phyloP scores from a whole-genome alignment of 2,113 vertebrate species.

The Pica pica region DNA sequence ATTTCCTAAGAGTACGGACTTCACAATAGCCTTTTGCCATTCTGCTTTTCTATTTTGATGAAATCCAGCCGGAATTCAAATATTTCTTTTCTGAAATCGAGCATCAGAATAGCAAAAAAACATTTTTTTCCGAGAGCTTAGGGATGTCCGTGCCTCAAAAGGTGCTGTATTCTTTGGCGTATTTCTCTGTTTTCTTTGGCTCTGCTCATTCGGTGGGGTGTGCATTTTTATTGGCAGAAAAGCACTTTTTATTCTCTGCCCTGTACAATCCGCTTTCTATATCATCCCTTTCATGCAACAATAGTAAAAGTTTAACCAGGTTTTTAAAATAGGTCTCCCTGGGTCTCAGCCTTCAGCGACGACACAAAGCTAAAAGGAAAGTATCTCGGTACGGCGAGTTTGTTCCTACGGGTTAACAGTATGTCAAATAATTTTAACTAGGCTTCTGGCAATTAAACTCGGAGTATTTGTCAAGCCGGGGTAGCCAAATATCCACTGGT shows the following conservation, averaged over 20 bases:
- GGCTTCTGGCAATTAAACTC: conserved; percentile 39
- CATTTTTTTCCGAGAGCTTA: not conserved
- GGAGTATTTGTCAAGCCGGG: conserved; percentile 1
- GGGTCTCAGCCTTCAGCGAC: conserved; percentile 4
- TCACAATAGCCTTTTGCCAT: not conserved
- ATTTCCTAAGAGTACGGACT: not conserved
- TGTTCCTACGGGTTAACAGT: conserved; percentile 46
- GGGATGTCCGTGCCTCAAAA: conserved; percentile 34
- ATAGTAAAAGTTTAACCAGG: conserved; percentile 44
- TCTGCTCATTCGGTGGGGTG: conserved; percentile 29
- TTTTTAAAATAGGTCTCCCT: conserved; percentile 34
- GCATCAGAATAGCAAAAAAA: conserved; percentile 22
- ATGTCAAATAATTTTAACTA: conserved; percentile 59
- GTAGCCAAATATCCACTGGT: conserved; percentile 25
- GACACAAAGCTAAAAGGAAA: not conserved
- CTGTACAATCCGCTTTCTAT: conserved; percentile 52
- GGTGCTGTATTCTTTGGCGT: conserved; percentile 39
- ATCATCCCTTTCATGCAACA: conserved; percentile 49
- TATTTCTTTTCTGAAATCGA: conserved; percentile 47
- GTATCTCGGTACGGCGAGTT: not conserved
- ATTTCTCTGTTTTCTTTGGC: conserved; percentile 50
- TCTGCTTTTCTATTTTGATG: conserved; percentile 49
- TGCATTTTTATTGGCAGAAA: conserved; percentile 48
- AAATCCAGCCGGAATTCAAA: conserved; percentile 31
- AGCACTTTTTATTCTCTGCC: conserved; percentile 40